A percentile compares a stretch with the other conserved stretches of the same genome.
These are phyloP conservation scores for Lepus oiostolus DNA, from an alignment of 2,797 vertebrate species.

Conservation along the genomic window DNA sequence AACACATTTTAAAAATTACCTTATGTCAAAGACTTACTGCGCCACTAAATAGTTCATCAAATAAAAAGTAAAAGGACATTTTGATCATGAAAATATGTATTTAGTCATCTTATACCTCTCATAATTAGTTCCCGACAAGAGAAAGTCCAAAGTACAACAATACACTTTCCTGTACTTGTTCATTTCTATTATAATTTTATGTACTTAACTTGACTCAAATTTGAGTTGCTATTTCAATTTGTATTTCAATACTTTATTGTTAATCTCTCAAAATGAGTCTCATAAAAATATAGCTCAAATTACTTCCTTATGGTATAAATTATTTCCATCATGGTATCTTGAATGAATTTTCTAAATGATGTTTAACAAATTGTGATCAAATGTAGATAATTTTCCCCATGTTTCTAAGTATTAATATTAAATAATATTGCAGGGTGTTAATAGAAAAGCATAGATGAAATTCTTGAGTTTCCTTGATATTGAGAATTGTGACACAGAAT, in stretches of 20 bases:
- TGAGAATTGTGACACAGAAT: not conserved
- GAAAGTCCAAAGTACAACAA: not conserved
- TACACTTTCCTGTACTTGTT: not conserved
- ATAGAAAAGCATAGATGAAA: not conserved
- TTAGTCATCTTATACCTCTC: too few species aligned
- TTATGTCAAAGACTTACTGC: too few species aligned
- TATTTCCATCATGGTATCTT: not conserved
- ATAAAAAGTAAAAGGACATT: too few species aligned
- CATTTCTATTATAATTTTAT: not conserved
- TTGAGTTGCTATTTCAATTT: not conserved
- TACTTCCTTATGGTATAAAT: not conserved
- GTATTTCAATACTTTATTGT: not conserved
- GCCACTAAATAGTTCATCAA: too few species aligned
- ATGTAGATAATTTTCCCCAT: not conserved
- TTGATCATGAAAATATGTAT: too few species aligned
- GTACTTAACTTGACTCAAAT: not conserved
- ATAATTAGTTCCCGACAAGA: not conserved
- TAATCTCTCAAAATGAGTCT: not conserved
- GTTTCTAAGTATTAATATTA: not conserved
- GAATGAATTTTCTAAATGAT: not conserved
- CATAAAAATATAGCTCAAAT: not conserved
- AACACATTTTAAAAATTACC: too few species aligned
- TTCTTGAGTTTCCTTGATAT: not conserved
- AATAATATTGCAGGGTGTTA: not conserved
- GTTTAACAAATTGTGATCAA: not conserved